phyloP scores from a whole-genome alignment of 1,140 invertebrate genomes.

The Sinella curviseta region DNA sequence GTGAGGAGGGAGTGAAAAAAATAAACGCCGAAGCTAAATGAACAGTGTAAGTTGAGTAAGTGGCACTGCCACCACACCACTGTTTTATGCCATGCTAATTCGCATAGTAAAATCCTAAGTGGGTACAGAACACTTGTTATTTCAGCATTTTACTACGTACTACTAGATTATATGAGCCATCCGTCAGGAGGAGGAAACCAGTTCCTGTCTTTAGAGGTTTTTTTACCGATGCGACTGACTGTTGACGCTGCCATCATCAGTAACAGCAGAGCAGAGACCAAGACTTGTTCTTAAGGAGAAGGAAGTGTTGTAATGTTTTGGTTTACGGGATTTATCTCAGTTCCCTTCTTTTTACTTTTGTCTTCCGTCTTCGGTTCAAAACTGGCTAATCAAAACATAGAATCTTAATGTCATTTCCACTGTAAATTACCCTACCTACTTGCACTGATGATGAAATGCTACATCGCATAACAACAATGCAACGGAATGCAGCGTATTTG shows the following conservation, averaged over 20 bases:
- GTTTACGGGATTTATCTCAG: slow-evolving; percentile 23
- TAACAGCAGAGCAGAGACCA: background rate
- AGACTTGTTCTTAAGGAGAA: background rate
- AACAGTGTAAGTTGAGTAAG: no score
- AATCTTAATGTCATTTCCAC: background rate
- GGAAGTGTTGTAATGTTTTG: background rate
- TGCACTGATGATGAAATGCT: no score
- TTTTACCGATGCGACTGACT: background rate
- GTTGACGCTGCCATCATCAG: background rate
- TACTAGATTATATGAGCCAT: background rate
- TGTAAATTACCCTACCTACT: background rate
- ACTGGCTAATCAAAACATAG: background rate
- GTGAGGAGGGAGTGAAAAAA: background rate
- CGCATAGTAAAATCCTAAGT: no score
- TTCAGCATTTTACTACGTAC: background rate
- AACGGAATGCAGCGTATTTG: no score
- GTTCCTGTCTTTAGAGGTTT: background rate
- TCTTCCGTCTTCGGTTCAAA: slow-evolving; percentile 9
- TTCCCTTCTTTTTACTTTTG: slow-evolving; percentile 10
- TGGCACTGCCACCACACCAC: no score
- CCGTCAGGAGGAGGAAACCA: background rate
- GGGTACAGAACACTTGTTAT: slow-evolving; percentile 3
- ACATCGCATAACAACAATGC: no score
- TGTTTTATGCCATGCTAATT: background rate
- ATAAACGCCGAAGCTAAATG: background rate